A percentile compares a stretch with the other conserved stretches of the same genome.
phyloP scores from a whole-genome alignment of 2,113 vertebrate genomes.

The Ictalurus furcatus region DNA sequence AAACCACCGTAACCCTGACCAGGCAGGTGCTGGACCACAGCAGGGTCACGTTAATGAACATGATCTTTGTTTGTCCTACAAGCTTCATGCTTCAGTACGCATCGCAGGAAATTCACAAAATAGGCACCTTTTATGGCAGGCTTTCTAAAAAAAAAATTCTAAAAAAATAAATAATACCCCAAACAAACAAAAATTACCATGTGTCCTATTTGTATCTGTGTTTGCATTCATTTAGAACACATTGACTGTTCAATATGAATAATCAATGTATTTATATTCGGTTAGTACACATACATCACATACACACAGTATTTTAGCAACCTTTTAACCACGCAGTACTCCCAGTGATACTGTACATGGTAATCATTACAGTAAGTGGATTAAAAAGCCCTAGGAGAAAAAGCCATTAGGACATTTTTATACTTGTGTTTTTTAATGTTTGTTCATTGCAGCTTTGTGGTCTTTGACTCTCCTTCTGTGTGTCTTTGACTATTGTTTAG shows the following conservation, averaged over 20 bases:
- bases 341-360: background rate
- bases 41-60: too few relatives aligned
- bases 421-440: conserved; percentile 12
- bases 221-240: background rate
- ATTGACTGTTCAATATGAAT: background rate
- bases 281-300: background rate
- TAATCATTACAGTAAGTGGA: conserved; percentile 19
- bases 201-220: background rate
- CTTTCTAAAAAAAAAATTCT: background rate
- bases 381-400: conserved; percentile 20
- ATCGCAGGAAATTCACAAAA: background rate
- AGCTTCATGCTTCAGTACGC: too few relatives aligned
- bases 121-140: background rate
- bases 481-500: background rate
- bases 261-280: background rate
- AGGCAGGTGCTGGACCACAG: background rate
- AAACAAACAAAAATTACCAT: background rate
- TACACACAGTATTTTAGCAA: background rate
- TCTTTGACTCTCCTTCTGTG: background rate
- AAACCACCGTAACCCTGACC: background rate
- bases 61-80: too few relatives aligned
- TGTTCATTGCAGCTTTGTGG: conserved; percentile 1
- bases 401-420: background rate
- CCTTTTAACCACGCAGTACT: background rate
- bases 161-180: background rate